Evolutionary conservation across 2,888 invertebrate genomes (phyloP).

Genomic region (Diarsia brunnea): DNA sequence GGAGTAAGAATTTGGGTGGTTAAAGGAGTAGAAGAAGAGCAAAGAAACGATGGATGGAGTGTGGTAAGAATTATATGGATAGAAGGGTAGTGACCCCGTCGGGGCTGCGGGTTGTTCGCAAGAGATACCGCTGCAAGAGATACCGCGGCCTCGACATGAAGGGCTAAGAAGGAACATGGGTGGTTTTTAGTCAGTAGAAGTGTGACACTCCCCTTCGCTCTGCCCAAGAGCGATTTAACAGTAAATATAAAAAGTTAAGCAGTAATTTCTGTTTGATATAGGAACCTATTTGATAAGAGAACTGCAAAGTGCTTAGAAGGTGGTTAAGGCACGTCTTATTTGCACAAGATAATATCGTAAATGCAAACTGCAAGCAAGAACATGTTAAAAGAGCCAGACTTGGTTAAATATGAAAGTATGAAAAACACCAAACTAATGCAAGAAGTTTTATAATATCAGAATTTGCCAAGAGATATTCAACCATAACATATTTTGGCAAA

Average conservation of each 20-base stretch:
- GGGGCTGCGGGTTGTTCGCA: no score
- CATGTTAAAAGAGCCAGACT: constrained; percentile 4
- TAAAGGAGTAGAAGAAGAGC: background rate
- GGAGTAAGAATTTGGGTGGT: background rate
- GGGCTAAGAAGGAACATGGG: no score
- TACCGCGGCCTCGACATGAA: no score
- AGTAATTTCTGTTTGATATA: background rate
- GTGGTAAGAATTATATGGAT: background rate
- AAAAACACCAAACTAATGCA: background rate
- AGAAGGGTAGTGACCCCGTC: no score
- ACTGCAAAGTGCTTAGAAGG: constrained; percentile 5
- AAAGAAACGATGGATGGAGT: background rate
- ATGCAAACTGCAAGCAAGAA: constrained; percentile 35
- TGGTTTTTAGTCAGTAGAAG: no score
- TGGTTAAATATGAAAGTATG: constrained; percentile 18
- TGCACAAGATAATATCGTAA: constrained; percentile 42
- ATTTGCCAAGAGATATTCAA: background rate
- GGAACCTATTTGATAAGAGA: background rate
- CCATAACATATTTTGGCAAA: constrained; percentile 5
- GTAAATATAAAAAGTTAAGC: constrained; percentile 1
- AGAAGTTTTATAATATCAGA: background rate
- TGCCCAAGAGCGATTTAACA: no score
- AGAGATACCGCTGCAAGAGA: no score
- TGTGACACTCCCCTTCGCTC: no score
- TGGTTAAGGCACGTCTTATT: constrained; percentile 20